These are phyloP conservation scores for Ormyrus pomaceus DNA, from an alignment of 2,888 invertebrate species.

Conservation along the genomic window DNA sequence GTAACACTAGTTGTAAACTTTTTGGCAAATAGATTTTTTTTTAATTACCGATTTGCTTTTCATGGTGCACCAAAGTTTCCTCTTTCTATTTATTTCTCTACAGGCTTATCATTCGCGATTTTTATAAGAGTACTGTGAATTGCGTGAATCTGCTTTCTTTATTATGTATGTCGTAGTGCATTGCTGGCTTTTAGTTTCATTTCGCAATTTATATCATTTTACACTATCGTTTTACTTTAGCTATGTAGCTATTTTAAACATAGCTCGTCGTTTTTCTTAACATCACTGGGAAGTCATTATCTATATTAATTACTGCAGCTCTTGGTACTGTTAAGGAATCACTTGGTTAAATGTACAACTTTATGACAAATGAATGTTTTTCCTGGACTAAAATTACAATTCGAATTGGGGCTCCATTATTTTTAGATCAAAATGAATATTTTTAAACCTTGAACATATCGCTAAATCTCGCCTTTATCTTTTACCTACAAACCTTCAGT, in stretches of 20 bases:
- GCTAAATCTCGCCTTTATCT: slow-evolving; percentile 37
- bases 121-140: slow-evolving; percentile 9
- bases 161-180: slow-evolving; percentile 26
- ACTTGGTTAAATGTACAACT: slow-evolving; percentile 52
- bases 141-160: background rate
- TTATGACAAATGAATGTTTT: background rate
- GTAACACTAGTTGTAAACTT: background rate
- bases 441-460: background rate
- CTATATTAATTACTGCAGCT: slow-evolving; percentile 31
- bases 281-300: slow-evolving; percentile 41
- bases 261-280: slow-evolving; percentile 39
- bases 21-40: background rate
- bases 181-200: slow-evolving; percentile 34
- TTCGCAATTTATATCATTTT: slow-evolving; percentile 16
- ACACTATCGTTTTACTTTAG: slow-evolving; percentile 29
- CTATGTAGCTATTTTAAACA: slow-evolving; percentile 29
- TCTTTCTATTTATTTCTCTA: slow-evolving; percentile 6
- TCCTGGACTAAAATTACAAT: too few species aligned
- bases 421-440: too few species aligned
- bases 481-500: slow-evolving; percentile 27
- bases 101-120: slow-evolving; percentile 22
- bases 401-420: too few species aligned
- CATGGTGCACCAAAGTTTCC: slow-evolving; percentile 9
- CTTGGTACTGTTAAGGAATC: slow-evolving; percentile 47
- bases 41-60: background rate